Evolutionary conservation across 2,797 vertebrate genomes (phyloP).

Genomic region (Sebastes cheni): DNA sequence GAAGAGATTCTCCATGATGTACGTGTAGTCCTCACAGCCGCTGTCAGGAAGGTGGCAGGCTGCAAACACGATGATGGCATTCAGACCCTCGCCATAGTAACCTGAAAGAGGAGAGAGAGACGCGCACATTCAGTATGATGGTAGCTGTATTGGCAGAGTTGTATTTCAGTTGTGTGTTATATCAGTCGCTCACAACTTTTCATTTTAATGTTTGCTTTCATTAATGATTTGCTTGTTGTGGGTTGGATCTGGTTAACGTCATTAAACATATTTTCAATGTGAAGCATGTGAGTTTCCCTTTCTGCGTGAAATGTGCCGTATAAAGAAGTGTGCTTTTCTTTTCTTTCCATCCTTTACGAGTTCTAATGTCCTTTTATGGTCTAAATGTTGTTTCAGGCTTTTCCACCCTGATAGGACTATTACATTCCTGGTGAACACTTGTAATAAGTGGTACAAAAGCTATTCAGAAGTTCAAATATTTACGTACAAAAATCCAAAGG

Average conservation of each 20-base stretch:
- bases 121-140: background rate
- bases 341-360: background rate
- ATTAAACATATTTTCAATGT: background rate
- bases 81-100: constrained; percentile 95
- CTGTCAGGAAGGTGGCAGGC: constrained; percentile 94
- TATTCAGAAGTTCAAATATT: background rate
- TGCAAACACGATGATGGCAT: constrained; percentile 95
- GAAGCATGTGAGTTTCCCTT: background rate
- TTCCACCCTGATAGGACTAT: background rate
- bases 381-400: background rate
- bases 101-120: constrained; percentile 75
- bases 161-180: background rate
- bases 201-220: background rate
- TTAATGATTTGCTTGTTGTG: background rate
- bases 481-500: background rate
- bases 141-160: background rate
- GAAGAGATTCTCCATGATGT: constrained; percentile 99
- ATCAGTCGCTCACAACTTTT: background rate
- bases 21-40: constrained; percentile 89
- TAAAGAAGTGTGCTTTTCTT: background rate
- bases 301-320: background rate
- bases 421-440: background rate
- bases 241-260: background rate
- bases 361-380: background rate
- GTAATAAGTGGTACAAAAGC: background rate